Evolutionary conservation across 2,113 vertebrate species (phyloP), one percentile per base, ranked within the genome.

Genomic region (Seriola quinqueradiata): DNA sequence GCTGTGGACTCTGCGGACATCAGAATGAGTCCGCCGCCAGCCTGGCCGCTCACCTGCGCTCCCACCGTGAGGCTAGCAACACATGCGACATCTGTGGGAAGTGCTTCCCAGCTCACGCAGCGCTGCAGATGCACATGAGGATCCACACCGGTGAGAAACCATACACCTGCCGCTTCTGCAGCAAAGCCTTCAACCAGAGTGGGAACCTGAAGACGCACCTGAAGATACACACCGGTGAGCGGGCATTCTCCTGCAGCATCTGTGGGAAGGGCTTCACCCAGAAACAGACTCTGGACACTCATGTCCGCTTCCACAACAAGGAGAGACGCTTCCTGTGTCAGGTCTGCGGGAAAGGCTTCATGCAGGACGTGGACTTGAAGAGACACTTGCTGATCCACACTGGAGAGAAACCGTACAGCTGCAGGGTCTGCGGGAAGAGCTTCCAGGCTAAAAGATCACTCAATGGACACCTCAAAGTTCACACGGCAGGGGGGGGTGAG

Each of bases 131-230:
- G 94, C 55, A 93, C 91, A 25, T 87, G 78, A 82, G 88, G 74
- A 81, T 92, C 14, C 93, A 94, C 80, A 85, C 87, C 0, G 92
- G 88, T 0, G 90, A 87, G 83, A 91, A 90, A 61, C 92, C 90
- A 0, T 91, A 76, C 77, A 61, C 2, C 58, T 97, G 96, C 74
- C 87, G 85, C 2, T 90, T 92, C 52, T 97, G 96, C 0, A 95
- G 95, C 12, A 96, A 96, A 79, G 83, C 90, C 44, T 97, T 97
- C 86, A 93, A 94, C 9, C 94, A 96, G 80, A 87, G 92, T 3
- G 95, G 95, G 0, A 95, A 96, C 67, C 90, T 97, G 44, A 95
- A 94, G 8, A 95, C 95, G 0, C 96, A 97, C 46, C 83, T 95
- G 85, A 94, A 95, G 68, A 96, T 95, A 11, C 96, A 97, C 87